Conservation (phyloP, 2,888 invertebrate genomes). For the Carterocephalus palaemon region DNA sequence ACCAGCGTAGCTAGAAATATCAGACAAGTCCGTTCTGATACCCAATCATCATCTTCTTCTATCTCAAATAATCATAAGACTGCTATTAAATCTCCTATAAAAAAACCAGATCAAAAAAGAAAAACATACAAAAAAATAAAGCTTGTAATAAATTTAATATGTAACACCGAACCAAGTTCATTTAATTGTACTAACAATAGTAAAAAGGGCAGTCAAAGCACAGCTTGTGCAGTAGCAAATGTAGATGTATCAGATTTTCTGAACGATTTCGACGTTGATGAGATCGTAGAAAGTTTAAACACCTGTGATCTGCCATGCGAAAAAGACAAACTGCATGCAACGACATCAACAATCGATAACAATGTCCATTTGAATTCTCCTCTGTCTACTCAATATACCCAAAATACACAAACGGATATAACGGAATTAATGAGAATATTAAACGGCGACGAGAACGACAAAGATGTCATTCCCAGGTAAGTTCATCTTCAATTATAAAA, state of each 20-base stretch:
- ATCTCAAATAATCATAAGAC: not conserved
- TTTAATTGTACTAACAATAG: slow-evolving; percentile 30
- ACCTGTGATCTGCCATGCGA: slow-evolving; percentile 28
- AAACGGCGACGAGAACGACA: slow-evolving; percentile 16
- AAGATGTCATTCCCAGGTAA: slow-evolving; percentile 9
- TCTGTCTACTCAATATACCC: not conserved
- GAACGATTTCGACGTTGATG: slow-evolving; percentile 60
- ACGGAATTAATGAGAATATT: slow-evolving; percentile 14
- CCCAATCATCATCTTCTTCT: not conserved
- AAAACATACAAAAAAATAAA: slow-evolving; percentile 41
- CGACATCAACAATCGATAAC: not conserved
- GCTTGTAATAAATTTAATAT: slow-evolving; percentile 47
- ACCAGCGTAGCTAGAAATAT: not conserved
- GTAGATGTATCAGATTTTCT: slow-evolving; percentile 56
- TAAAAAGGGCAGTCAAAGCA: slow-evolving; percentile 28
- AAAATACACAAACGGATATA: not conserved
- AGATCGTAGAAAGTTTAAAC: slow-evolving; percentile 53
- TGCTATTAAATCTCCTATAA: slow-evolving; percentile 5
- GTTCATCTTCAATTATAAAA: too few relatives aligned
- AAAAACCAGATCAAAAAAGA: slow-evolving; percentile 11
- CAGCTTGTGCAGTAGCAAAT: slow-evolving; percentile 26
- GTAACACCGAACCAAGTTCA: slow-evolving; percentile 29
- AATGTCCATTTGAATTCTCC: not conserved
- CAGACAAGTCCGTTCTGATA: not conserved
- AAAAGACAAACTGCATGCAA: slow-evolving; percentile 1